Evolutionary conservation across 37 sponge, comb jelly and placozoan genomes (phyloP).

Genomic region (Halisarca cf. caerulea): DNA sequence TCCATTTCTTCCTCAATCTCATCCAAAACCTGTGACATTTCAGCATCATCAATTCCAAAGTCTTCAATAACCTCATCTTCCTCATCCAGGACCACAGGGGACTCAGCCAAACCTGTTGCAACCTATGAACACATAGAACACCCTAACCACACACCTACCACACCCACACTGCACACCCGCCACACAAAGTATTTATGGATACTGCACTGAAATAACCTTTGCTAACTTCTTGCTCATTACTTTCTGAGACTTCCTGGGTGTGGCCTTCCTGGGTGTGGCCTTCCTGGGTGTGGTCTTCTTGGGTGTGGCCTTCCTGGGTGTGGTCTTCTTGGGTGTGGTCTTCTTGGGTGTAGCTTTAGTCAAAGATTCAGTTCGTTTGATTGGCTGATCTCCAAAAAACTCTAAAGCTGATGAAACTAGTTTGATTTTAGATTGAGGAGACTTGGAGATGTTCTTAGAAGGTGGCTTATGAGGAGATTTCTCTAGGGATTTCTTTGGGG

Average conservation of each 20-base stretch:
- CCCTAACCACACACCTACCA: neutral
- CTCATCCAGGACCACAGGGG: neutral
- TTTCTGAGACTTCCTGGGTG: no score
- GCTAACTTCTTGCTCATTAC: no score
- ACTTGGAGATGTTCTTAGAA: neutral
- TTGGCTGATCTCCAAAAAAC: conserved; percentile 65
- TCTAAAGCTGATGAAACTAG: conserved; percentile 22
- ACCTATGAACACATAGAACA: no score
- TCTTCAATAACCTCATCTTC: neutral
- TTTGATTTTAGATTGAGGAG: neutral
- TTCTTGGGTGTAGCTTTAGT: neutral
- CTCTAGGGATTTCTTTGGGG: no score
- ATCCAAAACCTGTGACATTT: conserved; percentile 2
- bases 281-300: no score
- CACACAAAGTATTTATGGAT: no score
- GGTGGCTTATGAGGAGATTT: neutral
- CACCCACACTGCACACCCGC: no score
- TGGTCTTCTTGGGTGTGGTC: neutral
- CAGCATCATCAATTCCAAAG: neutral
- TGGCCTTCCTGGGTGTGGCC: no score
- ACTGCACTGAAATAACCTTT: no score
- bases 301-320: neutral
- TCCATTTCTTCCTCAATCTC: conserved; percentile 12
- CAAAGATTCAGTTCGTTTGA: conserved; percentile 32
- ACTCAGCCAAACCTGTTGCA: neutral